A percentile compares a stretch with the other conserved stretches of the same genome.
phyloP scores from a whole-genome alignment of 2,888 invertebrate genomes.

The Pteria penguin region DNA sequence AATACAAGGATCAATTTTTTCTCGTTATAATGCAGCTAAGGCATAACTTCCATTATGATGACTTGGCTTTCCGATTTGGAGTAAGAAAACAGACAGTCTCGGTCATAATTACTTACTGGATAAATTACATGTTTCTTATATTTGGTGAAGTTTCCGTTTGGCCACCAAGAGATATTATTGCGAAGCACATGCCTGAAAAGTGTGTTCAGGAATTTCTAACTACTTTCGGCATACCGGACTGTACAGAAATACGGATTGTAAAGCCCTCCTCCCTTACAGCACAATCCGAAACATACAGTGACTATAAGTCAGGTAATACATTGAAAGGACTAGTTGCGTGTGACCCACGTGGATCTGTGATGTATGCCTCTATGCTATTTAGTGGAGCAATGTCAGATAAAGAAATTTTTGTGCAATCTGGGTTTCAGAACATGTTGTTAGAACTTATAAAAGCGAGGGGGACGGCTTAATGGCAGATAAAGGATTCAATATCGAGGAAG shows the following conservation, averaged over 20 bases:
- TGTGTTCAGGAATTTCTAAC: neutral
- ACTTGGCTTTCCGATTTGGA: neutral
- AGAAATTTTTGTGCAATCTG: slow-evolving; percentile 7
- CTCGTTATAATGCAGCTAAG: neutral
- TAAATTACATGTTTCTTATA: slow-evolving; percentile 1
- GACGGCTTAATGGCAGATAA: neutral
- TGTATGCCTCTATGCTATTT: slow-evolving; percentile 41
- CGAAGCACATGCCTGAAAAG: neutral
- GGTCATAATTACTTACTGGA: neutral
- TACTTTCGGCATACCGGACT: neutral
- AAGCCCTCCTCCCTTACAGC: neutral
- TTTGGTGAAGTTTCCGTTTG: neutral
- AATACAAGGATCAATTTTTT: neutral
- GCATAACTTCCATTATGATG: neutral
- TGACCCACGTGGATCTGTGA: slow-evolving; percentile 39
- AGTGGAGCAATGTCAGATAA: slow-evolving; percentile 38
- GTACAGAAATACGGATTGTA: neutral
- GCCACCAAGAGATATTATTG: neutral
- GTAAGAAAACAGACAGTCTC: neutral
- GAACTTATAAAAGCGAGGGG: neutral
- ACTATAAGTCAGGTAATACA: slow-evolving; percentile 6
- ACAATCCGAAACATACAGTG: neutral
- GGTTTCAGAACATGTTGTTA: neutral
- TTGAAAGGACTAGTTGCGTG: slow-evolving; percentile 17
- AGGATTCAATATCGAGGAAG: slow-evolving; percentile 1